Base-by-base conservation (phyloP, 37 sponge, comb jelly and placozoan genomes). In the Bolinopsis microptera region DNA sequence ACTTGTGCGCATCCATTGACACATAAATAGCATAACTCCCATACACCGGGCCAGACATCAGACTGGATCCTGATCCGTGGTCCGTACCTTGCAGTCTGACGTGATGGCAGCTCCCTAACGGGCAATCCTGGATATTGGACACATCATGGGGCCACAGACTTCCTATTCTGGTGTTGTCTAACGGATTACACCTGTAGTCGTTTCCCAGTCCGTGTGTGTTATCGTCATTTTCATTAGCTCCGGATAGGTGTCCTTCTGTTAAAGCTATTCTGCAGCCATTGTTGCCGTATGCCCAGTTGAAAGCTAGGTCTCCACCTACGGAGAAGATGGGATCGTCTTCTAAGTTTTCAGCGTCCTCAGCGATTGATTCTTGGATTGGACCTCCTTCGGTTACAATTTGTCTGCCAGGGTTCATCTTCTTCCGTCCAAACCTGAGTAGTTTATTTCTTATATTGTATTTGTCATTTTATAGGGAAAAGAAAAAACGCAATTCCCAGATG, bases 91-190 rank as follows among this genome's bases (percentile, higher is more conserved):
- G 75, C 3, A 72, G 31, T 72, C 31, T 72, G 75, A 72, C 75
- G 3, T 5, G n/a, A 72, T 24, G n/a, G 26, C 75, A 72, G 26
- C 31, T 72, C 26, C 31, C 75, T 24, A 72, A n/a, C 5, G 75
- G 75, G 26, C 75, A 72, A 21, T 72, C 75, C 75, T 72, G 75
- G 31, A 72, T 72, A n/a, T 72, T 72, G 75, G 75, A 72, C 31
- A 72, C 31, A n/a, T 72, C 75, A n/a, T 72, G 75, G 3, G 26
- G 22, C 75, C 75, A 72, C 61, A 48, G 61, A 5, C 9, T 18
- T 5, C 61, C 61, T 13, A 13, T 48, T 18, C 61, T 48, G 9
- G 9, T 48, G 61, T 48, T 48, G 9, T 48, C 61, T 21, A 72
- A 21, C n/a, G 75, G 75, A 72, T 72, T n/a, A n/a, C 75, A 72